Conservation (phyloP, 2,888 invertebrate genomes). For the Stramonita haemastoma region DNA sequence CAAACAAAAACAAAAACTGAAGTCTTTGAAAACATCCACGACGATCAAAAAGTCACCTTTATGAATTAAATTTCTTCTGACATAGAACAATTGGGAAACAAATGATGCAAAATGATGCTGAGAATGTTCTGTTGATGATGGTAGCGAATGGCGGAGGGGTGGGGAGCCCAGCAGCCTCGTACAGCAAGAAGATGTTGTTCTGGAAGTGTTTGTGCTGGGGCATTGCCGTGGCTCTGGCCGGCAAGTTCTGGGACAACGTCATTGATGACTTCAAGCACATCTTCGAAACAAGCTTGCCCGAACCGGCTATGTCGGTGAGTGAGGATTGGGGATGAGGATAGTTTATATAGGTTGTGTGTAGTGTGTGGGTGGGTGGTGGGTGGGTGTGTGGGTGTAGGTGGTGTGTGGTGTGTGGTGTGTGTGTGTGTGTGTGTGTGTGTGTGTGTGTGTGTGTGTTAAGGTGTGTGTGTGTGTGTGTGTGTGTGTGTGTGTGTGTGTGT, state of each 20-base stretch:
- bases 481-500: background rate
- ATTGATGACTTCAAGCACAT: conserved; percentile 13
- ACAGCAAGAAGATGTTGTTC: conserved; percentile 63
- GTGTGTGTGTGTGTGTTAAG: background rate
- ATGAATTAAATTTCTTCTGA: background rate
- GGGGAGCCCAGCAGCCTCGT: conserved; percentile 19
- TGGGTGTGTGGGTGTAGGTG: background rate
- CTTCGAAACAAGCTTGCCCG: background rate
- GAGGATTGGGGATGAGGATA: background rate
- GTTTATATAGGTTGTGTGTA: too few relatives aligned
- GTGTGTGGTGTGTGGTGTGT: too few relatives aligned
- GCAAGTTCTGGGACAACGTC: conserved; percentile 65
- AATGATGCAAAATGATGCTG: background rate
- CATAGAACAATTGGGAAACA: background rate
- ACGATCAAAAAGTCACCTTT: too few relatives aligned
- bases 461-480: background rate
- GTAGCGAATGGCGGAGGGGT: background rate
- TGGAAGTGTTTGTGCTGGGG: conserved; percentile 67
- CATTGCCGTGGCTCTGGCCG: conserved; percentile 57
- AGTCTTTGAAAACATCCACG: too few relatives aligned
- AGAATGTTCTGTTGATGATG: background rate
- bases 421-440: conserved; percentile 17
- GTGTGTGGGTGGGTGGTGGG: background rate
- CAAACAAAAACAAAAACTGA: too few relatives aligned
- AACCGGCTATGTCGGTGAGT: background rate